Evolutionary conservation across 2,888 invertebrate species (phyloP), one percentile per base, ranked within the genome.

Genomic region (Neoscelio sp.): DNA sequence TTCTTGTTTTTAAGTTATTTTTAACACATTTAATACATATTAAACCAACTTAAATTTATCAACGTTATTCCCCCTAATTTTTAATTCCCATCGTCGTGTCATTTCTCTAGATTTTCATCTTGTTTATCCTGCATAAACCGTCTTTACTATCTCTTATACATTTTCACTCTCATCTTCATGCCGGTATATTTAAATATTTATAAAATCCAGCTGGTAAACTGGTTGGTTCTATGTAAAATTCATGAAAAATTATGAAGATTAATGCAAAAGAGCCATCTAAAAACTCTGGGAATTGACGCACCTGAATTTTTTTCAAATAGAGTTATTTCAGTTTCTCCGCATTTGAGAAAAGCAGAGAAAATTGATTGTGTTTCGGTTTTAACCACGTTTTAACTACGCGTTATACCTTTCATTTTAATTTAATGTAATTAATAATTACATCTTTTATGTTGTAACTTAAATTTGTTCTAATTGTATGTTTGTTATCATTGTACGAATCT

Each of bases 161-260:
- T 30, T 48, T 48, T 17, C 28, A 48, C 48, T 17, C 48, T 48
- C 28, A 8, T 17, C 17, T 2, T 30, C 30, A 12, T 17, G 18
- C 1, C 4, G 8, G 17, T 18, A n/a, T 30, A 48, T 48, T 48
- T 48, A 48, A 48, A 48, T 48, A 48, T n/a, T n/a, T n/a, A n/a
- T n/a, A 17, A 33, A 52, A 33, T 18, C 18, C 10, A 33, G 52
- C 33, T 18, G 17, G 33, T 33, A 33, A 52, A 13, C 23, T 15
- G 23, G 15, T 40, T 40, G 40, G 40, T 40, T 62, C 23, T 46
- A 62, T 62, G 46, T 35, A 62, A 46, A 58, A 62, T 46, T 12
- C 33, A 62, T 56, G 56, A 40, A 56, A 56, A 56, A 40, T 15
- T 56, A 56, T 62, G 62, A 62, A 46, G 35, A 62, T 62, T 62